Base-by-base conservation (phyloP, 2,797 vertebrate genomes). In the Pseudochirops corinnae region DNA sequence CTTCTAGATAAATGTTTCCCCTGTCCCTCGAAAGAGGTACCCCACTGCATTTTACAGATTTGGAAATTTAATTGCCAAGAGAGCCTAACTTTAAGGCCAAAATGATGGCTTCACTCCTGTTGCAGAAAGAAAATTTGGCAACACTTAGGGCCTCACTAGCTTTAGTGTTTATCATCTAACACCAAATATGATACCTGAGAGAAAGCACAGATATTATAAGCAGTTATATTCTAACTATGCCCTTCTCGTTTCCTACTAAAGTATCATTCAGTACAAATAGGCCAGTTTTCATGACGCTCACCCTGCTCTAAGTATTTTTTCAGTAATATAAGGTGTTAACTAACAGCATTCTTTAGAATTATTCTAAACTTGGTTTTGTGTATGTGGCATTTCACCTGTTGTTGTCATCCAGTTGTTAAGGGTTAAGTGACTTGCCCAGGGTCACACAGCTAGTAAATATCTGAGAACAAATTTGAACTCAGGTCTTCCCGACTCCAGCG, bases 41-140 rank as follows among this genome's bases (percentile, higher is more conserved):
- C 93, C 56, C 56, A 1, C 91, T 90, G 91, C 46, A 53, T 91
- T 91, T 93, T 56, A 14, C 53, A 0, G 33, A 16, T 87, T 87
- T 12, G 67, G 94, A 96, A 97, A 96, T 74, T n/a, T 93, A 95
- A 56, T 57, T 60, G 31, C 4, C 0, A 11, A 28, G 57, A 52
- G 12, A 7, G 33, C 56, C 90, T 87, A 5, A 9, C 74, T 87
- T 50, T 46, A 87, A 87, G 21, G 9, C 10, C 24, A 46, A 87
- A 87, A 87, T 87, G 24, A 50, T 87, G 74, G 3, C 74, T 26
- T 46, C 24, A 28, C 7, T 87, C 3, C 74, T 50, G 24, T 26
- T 21, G 26, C 39, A 87, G 74, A 50, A 87, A 87, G 21, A 87
- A 50, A 50, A 87, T 87, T 50, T 87, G 24, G 39, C 50, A 87